A percentile compares a stretch with the other conserved stretches of the same genome.
Conservation (phyloP, 2,797 vertebrate genomes). For the Steatocranus sp. region DNA sequence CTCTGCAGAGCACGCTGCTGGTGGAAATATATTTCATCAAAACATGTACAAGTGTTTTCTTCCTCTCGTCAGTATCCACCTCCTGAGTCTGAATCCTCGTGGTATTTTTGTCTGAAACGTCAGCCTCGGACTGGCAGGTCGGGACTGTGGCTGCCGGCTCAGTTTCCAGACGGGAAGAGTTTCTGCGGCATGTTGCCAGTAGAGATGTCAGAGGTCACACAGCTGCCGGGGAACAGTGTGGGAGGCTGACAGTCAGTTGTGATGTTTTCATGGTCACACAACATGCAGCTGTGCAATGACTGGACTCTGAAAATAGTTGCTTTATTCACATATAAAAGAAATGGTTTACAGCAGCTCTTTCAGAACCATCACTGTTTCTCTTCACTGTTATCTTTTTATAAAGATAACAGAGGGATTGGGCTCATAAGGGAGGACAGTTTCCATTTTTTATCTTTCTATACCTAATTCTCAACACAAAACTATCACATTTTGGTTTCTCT, state of each 20-base stretch:
- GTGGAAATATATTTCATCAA: neutral
- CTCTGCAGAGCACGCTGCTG: neutral
- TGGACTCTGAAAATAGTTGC: neutral
- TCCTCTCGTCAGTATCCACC: neutral
- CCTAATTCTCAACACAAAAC: neutral
- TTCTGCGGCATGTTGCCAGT: neutral
- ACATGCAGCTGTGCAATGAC: neutral
- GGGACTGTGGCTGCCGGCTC: neutral
- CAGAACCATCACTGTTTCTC: neutral
- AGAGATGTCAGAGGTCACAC: constrained; percentile 25
- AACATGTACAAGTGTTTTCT: neutral
- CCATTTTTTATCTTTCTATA: accelerated
- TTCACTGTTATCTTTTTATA: neutral
- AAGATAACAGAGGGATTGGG: accelerated
- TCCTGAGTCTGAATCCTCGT: neutral
- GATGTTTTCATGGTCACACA: constrained; percentile 22
- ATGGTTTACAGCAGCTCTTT: neutral
- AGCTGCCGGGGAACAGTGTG: constrained; percentile 1
- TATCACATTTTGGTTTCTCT: neutral
- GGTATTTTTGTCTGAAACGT: neutral
- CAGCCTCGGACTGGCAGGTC: neutral
- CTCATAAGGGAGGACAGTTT: neutral
- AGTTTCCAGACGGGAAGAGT: constrained; percentile 43
- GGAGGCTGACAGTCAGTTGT: neutral
- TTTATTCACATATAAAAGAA: neutral